Percentiles rank a stretch among this genome's conserved stretches.
phyloP scores from a whole-genome alignment of 2,888 invertebrate species.

The Stenodema calcarata region DNA sequence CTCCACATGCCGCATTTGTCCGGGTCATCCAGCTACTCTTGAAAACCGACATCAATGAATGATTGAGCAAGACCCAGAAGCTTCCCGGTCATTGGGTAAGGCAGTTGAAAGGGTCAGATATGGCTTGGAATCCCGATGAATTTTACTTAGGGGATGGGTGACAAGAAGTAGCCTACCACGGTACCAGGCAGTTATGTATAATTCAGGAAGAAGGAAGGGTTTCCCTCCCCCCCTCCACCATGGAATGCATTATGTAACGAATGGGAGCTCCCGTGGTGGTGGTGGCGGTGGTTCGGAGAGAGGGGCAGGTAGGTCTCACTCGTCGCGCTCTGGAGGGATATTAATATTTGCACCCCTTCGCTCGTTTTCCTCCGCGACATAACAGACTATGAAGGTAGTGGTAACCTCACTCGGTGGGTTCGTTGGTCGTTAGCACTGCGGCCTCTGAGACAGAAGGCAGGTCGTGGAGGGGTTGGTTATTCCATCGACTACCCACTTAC shows the following conservation, averaged over 20 bases:
- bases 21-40: too few species aligned
- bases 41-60: slow-evolving; percentile 3
- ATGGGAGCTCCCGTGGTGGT: background rate
- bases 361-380: background rate
- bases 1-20: too few species aligned
- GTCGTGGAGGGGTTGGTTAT: background rate
- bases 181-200: slow-evolving; percentile 23
- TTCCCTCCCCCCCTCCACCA: too few species aligned
- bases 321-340: background rate
- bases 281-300: background rate
- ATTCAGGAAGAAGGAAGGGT: slow-evolving; percentile 3
- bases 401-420: background rate
- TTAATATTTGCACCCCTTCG: slow-evolving; percentile 10
- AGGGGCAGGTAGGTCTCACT: background rate
- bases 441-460: background rate
- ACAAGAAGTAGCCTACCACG: background rate
- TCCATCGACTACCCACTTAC: too few species aligned
- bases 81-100: background rate
- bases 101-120: background rate
- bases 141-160: slow-evolving; percentile 24
- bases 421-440: slow-evolving; percentile 4
- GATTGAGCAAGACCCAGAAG: background rate
- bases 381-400: background rate
- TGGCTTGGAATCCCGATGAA: slow-evolving; percentile 1
- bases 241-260: slow-evolving; percentile 27